A percentile compares a stretch with the other conserved stretches of the same genome.
These are phyloP conservation scores for Carabus problematicus DNA, from an alignment of 2,888 invertebrate genomes.

Conservation along the genomic window DNA sequence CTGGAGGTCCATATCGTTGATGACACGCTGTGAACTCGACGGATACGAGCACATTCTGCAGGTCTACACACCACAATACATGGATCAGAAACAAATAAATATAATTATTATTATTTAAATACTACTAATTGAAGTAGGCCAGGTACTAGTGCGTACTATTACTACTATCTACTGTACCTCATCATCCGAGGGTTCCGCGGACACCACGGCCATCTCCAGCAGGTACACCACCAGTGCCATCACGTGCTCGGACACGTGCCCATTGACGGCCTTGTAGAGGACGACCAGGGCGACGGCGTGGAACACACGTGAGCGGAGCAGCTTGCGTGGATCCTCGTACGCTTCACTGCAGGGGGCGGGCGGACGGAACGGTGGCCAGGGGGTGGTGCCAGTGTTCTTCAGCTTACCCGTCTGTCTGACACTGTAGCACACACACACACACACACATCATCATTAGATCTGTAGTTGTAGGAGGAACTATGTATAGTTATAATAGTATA, in stretches of 20 bases:
- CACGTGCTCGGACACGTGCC: constrained; percentile 84
- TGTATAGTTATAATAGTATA: too few relatives aligned
- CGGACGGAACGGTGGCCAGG: constrained; percentile 83
- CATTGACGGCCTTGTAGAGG: constrained; percentile 83
- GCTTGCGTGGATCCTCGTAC: constrained; percentile 72
- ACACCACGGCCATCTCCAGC: constrained; percentile 80
- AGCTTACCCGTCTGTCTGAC: constrained; percentile 55
- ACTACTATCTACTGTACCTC: constrained; percentile 52
- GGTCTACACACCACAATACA: constrained; percentile 24
- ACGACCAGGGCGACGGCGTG: constrained; percentile 81
- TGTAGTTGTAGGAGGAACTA: too few relatives aligned
- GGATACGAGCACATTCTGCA: constrained; percentile 40
- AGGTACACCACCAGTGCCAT: constrained; percentile 87
- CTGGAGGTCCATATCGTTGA: constrained; percentile 65
- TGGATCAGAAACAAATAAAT: background rate
- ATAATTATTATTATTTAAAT: too few relatives aligned
- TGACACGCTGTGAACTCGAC: constrained; percentile 52
- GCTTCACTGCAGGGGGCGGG: constrained; percentile 70
- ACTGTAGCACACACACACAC: constrained; percentile 47
- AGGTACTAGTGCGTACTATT: background rate
- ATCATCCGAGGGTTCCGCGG: constrained; percentile 57
- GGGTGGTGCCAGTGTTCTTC: constrained; percentile 54
- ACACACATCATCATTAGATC: too few relatives aligned
- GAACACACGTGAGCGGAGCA: constrained; percentile 68
- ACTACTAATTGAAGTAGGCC: too few relatives aligned